Conservation (phyloP, 2,888 invertebrate genomes). For the Gortyna flavago region DNA sequence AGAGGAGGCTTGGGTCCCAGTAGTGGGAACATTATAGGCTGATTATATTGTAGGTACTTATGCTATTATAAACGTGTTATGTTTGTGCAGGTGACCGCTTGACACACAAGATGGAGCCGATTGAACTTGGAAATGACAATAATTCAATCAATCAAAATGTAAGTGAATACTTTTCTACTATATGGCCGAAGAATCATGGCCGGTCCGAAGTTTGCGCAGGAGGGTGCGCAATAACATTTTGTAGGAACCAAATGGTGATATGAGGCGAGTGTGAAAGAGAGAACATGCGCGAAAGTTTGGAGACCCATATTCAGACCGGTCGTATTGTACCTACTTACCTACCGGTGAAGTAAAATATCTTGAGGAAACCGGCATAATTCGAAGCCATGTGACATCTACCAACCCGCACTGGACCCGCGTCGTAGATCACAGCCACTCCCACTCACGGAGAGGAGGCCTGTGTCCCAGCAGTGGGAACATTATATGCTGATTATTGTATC, state of each 20-base stretch:
- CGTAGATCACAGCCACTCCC: too few species aligned
- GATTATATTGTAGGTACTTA: background rate
- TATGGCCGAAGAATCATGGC: background rate
- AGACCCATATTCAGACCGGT: background rate
- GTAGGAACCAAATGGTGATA: background rate
- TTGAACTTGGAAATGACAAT: background rate
- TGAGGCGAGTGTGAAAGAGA: background rate
- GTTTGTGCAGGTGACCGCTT: constrained; percentile 10
- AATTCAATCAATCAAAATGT: constrained; percentile 4
- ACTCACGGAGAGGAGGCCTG: too few species aligned
- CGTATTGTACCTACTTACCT: too few species aligned
- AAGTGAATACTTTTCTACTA: background rate
- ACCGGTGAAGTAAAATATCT: too few species aligned
- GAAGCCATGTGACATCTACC: too few species aligned
- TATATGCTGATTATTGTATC: too few species aligned
- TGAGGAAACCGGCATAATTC: too few species aligned
- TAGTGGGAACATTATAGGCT: background rate
- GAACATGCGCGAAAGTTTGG: background rate
- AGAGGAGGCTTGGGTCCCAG: too few species aligned
- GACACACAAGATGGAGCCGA: constrained; percentile 15
- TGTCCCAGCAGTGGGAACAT: too few species aligned
- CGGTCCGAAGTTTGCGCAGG: background rate
- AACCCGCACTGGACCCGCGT: too few species aligned
- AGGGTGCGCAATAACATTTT: background rate
- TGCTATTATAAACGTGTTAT: background rate